phyloP scores from a whole-genome alignment of 2,888 invertebrate genomes.

The Eupithecia subumbrata region DNA sequence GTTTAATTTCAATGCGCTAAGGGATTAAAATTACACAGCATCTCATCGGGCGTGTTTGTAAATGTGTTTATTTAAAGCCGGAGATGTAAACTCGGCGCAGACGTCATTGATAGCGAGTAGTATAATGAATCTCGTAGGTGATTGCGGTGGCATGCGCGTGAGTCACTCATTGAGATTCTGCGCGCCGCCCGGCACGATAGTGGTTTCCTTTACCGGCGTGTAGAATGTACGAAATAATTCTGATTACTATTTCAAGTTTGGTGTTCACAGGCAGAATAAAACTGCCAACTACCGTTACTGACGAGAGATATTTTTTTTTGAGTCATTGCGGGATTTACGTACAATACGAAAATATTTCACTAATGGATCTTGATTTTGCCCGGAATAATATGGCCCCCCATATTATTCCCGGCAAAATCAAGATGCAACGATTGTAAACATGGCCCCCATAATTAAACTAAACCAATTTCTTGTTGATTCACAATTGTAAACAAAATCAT shows the following conservation, averaged over 20 bases:
- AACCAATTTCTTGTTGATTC: background rate
- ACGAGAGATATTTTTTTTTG: background rate
- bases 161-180: conserved; percentile 69
- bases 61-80: conserved; percentile 38
- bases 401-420: background rate
- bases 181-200: conserved; percentile 35
- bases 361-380: no score
- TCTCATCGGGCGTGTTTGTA: conserved; percentile 24
- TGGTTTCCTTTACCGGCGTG: conserved; percentile 46
- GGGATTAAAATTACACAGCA: background rate
- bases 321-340: background rate
- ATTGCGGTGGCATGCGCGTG: conserved; percentile 61
- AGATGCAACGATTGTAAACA: background rate
- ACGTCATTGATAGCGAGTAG: conserved; percentile 48
- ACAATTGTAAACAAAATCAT: background rate
- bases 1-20: background rate
- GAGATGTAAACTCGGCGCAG: conserved; percentile 43
- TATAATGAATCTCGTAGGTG: conserved; percentile 54
- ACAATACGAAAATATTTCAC: no score
- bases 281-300: background rate
- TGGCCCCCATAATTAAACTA: background rate
- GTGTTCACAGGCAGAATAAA: conserved; percentile 1
- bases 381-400: no score
- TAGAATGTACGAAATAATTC: conserved; percentile 27
- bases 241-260: background rate